phyloP scores from a whole-genome alignment of 2,888 invertebrate genomes.

The Nymphalis urticae region DNA sequence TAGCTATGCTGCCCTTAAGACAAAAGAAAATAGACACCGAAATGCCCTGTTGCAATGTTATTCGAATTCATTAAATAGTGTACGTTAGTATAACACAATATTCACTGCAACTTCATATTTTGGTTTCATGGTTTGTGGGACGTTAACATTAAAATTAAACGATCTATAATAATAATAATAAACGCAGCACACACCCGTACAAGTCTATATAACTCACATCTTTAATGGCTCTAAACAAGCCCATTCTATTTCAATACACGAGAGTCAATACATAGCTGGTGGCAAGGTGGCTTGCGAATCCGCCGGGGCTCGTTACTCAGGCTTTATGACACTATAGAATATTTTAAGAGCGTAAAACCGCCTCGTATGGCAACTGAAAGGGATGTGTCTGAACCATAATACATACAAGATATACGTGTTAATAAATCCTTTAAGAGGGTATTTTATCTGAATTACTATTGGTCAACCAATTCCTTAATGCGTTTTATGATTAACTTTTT shows the following conservation, averaged over 20 bases:
- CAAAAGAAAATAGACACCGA: no score
- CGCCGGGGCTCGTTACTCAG: conserved; percentile 61
- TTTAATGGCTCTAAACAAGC: conserved; percentile 10
- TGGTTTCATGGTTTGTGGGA: not conserved
- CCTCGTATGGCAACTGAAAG: conserved; percentile 25
- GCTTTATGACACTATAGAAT: conserved; percentile 74
- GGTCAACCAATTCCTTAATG: no score
- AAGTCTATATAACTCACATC: conserved; percentile 5
- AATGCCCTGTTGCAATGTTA: no score
- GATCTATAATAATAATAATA: not conserved
- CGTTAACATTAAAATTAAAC: not conserved
- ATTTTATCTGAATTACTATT: no score
- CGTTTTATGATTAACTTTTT: no score
- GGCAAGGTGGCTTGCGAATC: conserved; percentile 38
- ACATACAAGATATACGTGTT: not conserved
- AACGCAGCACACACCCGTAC: not conserved
- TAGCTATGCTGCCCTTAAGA: no score
- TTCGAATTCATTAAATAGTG: no score
- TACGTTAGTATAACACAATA: not conserved
- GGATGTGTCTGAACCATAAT: conserved; percentile 4
- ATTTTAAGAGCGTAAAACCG: conserved; percentile 70
- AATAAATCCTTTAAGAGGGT: not conserved
- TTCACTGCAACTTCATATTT: not conserved
- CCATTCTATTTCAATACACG: conserved; percentile 30
- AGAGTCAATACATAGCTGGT: conserved; percentile 22